These are phyloP conservation scores for Escarpia spicata DNA, from an alignment of 2,888 invertebrate genomes.

Conservation along the genomic window DNA sequence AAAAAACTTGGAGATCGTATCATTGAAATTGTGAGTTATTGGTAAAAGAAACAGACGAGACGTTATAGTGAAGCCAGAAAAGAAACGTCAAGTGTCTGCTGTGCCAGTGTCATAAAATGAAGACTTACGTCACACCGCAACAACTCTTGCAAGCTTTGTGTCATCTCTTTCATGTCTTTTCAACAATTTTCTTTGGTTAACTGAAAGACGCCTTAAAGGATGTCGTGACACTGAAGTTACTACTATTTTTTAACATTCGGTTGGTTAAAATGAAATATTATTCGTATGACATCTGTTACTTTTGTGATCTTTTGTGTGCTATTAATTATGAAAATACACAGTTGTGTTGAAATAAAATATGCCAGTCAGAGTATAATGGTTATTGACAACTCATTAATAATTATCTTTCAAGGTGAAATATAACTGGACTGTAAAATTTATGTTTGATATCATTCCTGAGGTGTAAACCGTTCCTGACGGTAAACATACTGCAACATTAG, in stretches of 20 bases:
- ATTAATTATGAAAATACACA: no score
- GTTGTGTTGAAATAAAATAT: no score
- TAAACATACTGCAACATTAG: not conserved
- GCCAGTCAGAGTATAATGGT: no score
- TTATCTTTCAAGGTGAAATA: no score
- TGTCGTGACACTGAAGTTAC: no score
- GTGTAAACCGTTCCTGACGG: not conserved
- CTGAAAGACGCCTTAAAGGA: no score
- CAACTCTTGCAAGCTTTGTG: not conserved
- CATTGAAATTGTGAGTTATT: not conserved
- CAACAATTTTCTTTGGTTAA: not conserved
- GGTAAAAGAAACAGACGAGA: not conserved
- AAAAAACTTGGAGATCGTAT: not conserved
- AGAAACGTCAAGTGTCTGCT: not conserved
- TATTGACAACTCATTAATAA: no score
- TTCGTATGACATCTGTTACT: no score
- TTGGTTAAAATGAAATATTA: no score
- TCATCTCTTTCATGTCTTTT: not conserved
- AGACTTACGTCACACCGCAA: not conserved
- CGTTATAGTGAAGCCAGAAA: not conserved
- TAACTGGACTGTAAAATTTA: not conserved
- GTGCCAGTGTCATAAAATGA: not conserved
- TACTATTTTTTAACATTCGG: no score
- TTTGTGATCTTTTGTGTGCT: no score
- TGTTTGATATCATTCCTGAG: not conserved